Base-by-base conservation (phyloP, 1,140 invertebrate species). In the Bombus consobrinus region DNA sequence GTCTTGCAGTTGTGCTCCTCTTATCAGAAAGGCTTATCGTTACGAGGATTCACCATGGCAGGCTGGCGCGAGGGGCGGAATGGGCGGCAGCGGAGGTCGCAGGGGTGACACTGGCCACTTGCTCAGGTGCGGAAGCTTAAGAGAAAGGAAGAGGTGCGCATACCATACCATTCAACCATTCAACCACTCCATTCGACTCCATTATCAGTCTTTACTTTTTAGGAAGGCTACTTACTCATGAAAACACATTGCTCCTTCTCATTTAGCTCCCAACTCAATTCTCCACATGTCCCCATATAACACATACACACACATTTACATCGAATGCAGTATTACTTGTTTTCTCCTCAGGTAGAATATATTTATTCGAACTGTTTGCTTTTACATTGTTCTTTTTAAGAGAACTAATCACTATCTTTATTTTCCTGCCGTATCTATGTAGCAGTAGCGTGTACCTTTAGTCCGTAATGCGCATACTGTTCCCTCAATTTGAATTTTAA, bases 1-100 rank as follows among this genome's bases (percentile, higher is more conserved):
- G 93, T 98, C 98, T 94, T 98, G 98, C 96, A 98, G 98, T 91
- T 99, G 98, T 96, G 98, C 98, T 91, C 98, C 98, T 86, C 96
- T 99, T 91, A 97, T 98, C 93, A 97, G 98, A 96, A 99, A 98
- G 96, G 98, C 97, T 91, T 99, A 99, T 96, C 97, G 98, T 93
- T 98, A 98, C 95, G 98, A 99, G 94, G 98, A 99, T 95, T 97
- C 98, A 91, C 98, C 98, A 93, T 98, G 98, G 97, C 98, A 98
- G 95, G 97, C 97, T 88, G 92, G 91, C 66, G 91, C 92, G 75
- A 93, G 92, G 81, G 85, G 87, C 69, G 93, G 89, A 75, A 92
- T 93, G 75, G 90, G 92, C 83, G 89, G 90, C 84, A 90, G 92
- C 83, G 91, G 92, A 91, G 93, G 92, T 83, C 97, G 97, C 85